Percentiles rank a stretch among this genome's conserved stretches.
Evolutionary conservation across 2,797 vertebrate species (phyloP).

Genomic region (Heteromormyrus szaboi): DNA sequence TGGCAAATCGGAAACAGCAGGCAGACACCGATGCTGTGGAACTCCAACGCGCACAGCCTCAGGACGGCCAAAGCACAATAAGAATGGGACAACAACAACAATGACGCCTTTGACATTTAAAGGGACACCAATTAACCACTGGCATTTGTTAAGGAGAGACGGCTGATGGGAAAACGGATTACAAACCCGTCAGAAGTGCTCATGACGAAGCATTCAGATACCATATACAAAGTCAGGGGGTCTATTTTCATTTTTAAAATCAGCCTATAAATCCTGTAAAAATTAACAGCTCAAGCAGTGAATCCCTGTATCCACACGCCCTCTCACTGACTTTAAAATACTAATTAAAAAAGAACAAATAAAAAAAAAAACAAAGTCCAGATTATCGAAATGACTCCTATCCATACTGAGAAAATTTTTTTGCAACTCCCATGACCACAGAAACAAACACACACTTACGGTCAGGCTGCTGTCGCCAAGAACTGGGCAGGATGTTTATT

Average conservation of each 20-base stretch:
- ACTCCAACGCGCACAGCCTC: background rate
- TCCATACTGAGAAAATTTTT: conserved; percentile 1
- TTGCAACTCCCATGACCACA: conserved; percentile 28
- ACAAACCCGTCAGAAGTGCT: background rate
- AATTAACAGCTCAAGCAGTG: background rate
- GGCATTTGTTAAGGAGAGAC: conserved; percentile 46
- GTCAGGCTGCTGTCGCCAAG: conserved; percentile 26
- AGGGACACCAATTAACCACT: conserved; percentile 3
- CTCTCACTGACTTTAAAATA: background rate
- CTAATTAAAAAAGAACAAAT: background rate
- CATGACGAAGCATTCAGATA: conserved; percentile 8
- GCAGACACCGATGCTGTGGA: background rate
- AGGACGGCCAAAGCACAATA: background rate
- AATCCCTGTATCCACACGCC: background rate
- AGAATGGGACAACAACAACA: background rate
- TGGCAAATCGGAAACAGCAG: conserved; percentile 6
- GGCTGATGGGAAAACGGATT: conserved; percentile 27
- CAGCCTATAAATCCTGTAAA: background rate
- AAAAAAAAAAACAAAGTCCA: background rate
- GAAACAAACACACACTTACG: conserved; percentile 32
- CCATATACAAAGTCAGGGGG: background rate
- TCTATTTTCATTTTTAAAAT: background rate
- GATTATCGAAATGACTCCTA: background rate
- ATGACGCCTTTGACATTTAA: background rate
- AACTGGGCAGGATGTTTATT: conserved; percentile 35